These are phyloP conservation scores for Heliopora coerulea DNA, from an alignment of 92 coral and sea anemone genomes.

Conservation along the genomic window DNA sequence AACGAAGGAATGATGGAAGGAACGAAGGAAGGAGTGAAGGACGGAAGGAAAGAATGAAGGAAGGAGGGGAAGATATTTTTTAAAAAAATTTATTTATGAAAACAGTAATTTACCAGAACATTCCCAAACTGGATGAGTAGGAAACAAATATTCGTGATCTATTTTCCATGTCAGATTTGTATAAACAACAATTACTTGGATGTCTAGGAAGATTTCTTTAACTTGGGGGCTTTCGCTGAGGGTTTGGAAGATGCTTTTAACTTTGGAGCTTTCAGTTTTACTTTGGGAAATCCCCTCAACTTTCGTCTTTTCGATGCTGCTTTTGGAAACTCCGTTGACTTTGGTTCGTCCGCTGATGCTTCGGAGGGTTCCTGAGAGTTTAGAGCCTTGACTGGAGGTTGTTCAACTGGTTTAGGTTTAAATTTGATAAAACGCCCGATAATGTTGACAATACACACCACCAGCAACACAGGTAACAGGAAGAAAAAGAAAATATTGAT, in stretches of 20 bases:
- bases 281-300: background rate
- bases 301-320: slow-evolving; percentile 20
- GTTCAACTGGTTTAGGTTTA: background rate
- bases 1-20: slow-evolving; percentile 38
- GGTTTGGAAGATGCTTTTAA: background rate
- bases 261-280: background rate
- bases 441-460: slow-evolving; percentile 35
- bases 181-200: too few species aligned
- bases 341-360: background rate
- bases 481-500: slow-evolving; percentile 83
- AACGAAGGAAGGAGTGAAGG: slow-evolving; percentile 40
- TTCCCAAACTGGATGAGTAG: too few species aligned
- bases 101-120: too few species aligned
- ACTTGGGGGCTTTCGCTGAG: background rate
- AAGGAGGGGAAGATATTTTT: slow-evolving; percentile 42
- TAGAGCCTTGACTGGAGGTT: background rate
- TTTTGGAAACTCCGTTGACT: slow-evolving; percentile 1
- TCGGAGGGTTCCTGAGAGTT: background rate
- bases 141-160: too few species aligned
- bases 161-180: too few species aligned
- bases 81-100: too few species aligned
- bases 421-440: slow-evolving; percentile 14
- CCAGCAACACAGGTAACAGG: slow-evolving; percentile 63
- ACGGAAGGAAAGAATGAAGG: slow-evolving; percentile 64
- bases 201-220: too few species aligned